Conservation (phyloP, 1,140 invertebrate genomes). For the Drosophila pandora region DNA sequence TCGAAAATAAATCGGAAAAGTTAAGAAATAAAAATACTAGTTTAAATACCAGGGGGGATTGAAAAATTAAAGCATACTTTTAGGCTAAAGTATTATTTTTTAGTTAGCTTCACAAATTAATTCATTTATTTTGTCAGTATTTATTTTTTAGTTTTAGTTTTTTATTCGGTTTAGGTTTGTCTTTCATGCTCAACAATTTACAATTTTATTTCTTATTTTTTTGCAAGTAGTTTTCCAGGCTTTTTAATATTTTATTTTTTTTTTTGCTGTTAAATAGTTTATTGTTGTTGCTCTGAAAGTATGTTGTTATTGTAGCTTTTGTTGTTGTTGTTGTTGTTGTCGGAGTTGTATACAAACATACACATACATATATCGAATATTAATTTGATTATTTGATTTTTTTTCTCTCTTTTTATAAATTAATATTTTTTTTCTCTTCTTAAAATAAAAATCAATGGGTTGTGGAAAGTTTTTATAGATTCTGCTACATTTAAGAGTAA, state of each 20-base stretch:
- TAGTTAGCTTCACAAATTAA: slow-evolving; percentile 54
- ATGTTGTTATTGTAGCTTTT: slow-evolving; percentile 20
- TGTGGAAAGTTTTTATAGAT: slow-evolving; percentile 35
- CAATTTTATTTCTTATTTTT: slow-evolving; percentile 47
- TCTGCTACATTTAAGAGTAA: slow-evolving; percentile 36
- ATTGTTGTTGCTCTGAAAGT: slow-evolving; percentile 1
- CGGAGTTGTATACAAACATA: slow-evolving; percentile 24
- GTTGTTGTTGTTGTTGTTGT: slow-evolving; percentile 10
- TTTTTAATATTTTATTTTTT: background rate
- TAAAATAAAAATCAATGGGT: background rate
- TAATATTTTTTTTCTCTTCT: background rate
- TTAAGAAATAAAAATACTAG: too few relatives aligned
- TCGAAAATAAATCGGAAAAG: too few relatives aligned
- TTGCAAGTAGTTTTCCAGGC: slow-evolving; percentile 27
- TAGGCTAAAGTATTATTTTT: slow-evolving; percentile 1
- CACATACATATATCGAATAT: slow-evolving; percentile 46
- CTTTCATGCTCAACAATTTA: slow-evolving; percentile 63
- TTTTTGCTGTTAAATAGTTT: slow-evolving; percentile 16
- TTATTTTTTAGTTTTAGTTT: slow-evolving; percentile 12
- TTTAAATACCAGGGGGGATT: too few relatives aligned
- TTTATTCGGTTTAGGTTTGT: slow-evolving; percentile 15
- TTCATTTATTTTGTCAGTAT: slow-evolving; percentile 20
- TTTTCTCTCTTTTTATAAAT: slow-evolving; percentile 15
- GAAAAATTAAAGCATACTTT: too few relatives aligned
- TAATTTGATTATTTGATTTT: slow-evolving; percentile 46